A percentile compares a stretch with the other conserved stretches of the same genome.
Conservation (phyloP, 2,888 invertebrate genomes). For the Dyspetes luteomarginatus region DNA sequence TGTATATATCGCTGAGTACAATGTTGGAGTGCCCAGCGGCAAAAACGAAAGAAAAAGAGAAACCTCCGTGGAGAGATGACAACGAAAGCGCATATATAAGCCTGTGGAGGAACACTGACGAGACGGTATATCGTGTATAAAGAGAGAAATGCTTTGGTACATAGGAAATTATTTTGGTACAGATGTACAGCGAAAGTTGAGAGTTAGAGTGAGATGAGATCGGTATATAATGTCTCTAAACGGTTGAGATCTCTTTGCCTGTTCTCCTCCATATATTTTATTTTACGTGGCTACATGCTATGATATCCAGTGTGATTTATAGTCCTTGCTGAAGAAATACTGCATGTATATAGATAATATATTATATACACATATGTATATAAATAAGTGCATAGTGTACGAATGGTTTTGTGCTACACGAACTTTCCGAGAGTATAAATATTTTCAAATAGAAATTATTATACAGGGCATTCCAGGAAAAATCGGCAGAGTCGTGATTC, state of each 20-base stretch:
- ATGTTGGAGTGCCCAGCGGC: constrained; percentile 10
- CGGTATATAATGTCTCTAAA: constrained; percentile 27
- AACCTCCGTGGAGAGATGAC: constrained; percentile 49
- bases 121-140: constrained; percentile 27
- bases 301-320: constrained; percentile 54
- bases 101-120: constrained; percentile 17
- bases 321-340: constrained; percentile 26
- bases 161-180: constrained; percentile 46
- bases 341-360: constrained; percentile 7
- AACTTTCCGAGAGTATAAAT: neutral
- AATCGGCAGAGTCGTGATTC: too few relatives aligned
- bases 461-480: neutral
- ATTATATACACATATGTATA: neutral
- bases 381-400: constrained; percentile 25
- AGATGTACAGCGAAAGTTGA: constrained; percentile 29
- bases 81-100: constrained; percentile 57
- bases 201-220: constrained; percentile 33
- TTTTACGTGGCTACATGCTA: constrained; percentile 39
- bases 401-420: constrained; percentile 8
- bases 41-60: constrained; percentile 12
- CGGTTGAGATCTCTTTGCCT: constrained; percentile 34
- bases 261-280: neutral
- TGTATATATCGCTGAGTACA: neutral
- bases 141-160: constrained; percentile 36
- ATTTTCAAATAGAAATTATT: neutral